phyloP scores from a whole-genome alignment of 1,140 invertebrate genomes.

The Zophobas morio region DNA sequence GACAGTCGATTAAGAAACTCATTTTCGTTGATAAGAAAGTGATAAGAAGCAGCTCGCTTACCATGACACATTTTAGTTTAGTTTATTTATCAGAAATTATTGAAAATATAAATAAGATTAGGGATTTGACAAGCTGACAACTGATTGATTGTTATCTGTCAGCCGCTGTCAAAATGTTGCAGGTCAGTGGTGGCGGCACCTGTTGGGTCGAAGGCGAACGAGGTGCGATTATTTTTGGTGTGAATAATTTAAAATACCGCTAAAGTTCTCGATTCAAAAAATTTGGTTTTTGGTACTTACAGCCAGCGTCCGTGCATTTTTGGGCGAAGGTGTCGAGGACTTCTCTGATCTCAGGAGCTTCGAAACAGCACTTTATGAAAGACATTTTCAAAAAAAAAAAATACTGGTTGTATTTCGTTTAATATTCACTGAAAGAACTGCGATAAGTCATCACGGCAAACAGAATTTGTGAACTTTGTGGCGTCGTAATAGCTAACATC shows the following conservation, averaged over 20 bases:
- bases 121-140: not conserved
- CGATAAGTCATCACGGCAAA: too few relatives aligned
- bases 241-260: conserved; percentile 30
- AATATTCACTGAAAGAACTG: too few relatives aligned
- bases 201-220: too few relatives aligned
- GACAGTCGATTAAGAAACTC: conserved; percentile 23
- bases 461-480: conserved; percentile 15
- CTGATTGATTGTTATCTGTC: conserved; percentile 41
- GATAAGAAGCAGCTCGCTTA: conserved; percentile 38
- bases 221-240: too few relatives aligned
- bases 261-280: conserved; percentile 6
- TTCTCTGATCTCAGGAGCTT: conserved; percentile 78
- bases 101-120: conserved; percentile 4
- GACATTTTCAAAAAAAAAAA: conserved; percentile 73
- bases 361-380: conserved; percentile 84
- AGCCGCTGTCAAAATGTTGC: conserved; percentile 42
- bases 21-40: conserved; percentile 37
- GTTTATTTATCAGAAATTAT: too few relatives aligned
- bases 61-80: conserved; percentile 53
- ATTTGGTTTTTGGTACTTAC: conserved; percentile 72
- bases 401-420: too few relatives aligned
- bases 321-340: conserved; percentile 80
- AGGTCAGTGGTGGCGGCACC: conserved; percentile 16
- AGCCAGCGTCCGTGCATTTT: conserved; percentile 86
- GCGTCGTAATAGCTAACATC: conserved; percentile 4